phyloP scores from a whole-genome alignment of 2,888 invertebrate species.

The Kryphioiulus occultus region DNA sequence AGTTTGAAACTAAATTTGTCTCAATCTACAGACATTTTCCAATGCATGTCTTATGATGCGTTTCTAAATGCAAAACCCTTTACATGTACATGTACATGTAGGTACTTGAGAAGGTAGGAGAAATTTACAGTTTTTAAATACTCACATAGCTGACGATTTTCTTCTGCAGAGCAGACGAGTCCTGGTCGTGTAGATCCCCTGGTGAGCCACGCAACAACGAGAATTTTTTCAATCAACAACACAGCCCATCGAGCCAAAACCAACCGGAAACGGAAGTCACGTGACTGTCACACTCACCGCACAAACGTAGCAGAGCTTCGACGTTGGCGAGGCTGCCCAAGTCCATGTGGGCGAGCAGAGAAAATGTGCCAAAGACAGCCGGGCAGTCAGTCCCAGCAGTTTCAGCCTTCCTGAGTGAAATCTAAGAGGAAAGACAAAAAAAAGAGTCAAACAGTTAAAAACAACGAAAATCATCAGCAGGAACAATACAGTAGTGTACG shows the following conservation, averaged over 20 bases:
- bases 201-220: not conserved
- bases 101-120: no score
- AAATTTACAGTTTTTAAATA: no score
- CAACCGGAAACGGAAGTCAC: not conserved
- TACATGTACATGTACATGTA: no score
- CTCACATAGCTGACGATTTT: conserved; percentile 51
- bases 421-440: not conserved
- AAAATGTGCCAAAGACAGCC: not conserved
- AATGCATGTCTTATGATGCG: no score
- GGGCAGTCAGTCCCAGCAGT: not conserved
- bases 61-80: no score
- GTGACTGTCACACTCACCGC: conserved; percentile 43
- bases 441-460: no score
- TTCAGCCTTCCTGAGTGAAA: not conserved
- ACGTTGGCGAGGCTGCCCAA: conserved; percentile 43
- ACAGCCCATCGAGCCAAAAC: no score
- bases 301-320: conserved; percentile 47
- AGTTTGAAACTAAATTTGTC: no score
- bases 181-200: conserved; percentile 50
- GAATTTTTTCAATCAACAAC: not conserved
- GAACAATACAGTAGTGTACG: no score
- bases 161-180: conserved; percentile 41
- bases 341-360: conserved; percentile 49
- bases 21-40: no score
- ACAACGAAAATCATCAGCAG: no score